phyloP scores from a whole-genome alignment of 2,888 invertebrate genomes.

The Phragmatobia fuliginosa region DNA sequence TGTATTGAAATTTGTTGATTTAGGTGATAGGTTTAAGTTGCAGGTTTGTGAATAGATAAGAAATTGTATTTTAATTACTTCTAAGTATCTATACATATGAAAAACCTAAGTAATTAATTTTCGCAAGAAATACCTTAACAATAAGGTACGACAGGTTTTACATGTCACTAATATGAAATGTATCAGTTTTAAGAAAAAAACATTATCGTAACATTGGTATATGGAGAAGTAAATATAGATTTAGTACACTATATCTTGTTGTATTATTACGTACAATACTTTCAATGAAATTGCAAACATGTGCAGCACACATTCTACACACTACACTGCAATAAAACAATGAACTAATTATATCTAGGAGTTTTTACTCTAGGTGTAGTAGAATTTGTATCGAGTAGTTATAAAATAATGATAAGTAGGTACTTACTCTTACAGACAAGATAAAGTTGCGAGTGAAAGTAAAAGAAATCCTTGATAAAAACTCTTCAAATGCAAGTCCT shows the following conservation, averaged over 20 bases:
- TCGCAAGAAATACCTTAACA: conserved; percentile 8
- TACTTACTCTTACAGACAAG: neutral
- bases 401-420: neutral
- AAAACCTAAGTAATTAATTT: neutral
- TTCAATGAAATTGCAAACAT: neutral
- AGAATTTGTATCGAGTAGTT: neutral
- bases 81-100: neutral
- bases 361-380: neutral
- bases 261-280: neutral
- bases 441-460: neutral
- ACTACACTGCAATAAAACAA: neutral
- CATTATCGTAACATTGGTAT: no score
- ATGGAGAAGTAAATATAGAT: no score
- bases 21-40: conserved; percentile 7
- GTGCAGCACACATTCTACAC: no score
- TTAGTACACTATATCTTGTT: no score
- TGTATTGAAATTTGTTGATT: conserved; percentile 17
- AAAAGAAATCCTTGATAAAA: neutral
- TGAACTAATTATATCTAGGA: neutral
- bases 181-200: neutral
- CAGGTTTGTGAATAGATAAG: conserved; percentile 19
- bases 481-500: neutral
- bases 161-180: no score
- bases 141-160: no score
- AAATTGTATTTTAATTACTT: conserved; percentile 18